Percentiles rank a stretch among this genome's conserved stretches.
These are phyloP conservation scores for Tauraco hartlaubi DNA, from an alignment of 2,797 vertebrate species.

Conservation along the genomic window DNA sequence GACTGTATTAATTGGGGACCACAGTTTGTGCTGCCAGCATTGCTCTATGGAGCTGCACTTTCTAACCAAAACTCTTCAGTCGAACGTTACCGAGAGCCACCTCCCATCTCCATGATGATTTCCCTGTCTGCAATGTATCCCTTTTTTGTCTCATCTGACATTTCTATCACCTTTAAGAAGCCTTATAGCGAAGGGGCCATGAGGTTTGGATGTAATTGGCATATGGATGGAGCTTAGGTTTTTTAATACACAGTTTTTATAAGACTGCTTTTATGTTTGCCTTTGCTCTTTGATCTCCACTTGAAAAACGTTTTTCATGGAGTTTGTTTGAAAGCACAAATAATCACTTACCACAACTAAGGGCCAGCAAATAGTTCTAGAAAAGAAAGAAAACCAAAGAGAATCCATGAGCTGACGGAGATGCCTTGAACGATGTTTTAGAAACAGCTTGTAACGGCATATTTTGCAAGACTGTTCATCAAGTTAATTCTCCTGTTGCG, in stretches of 20 bases:
- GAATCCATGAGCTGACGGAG: constrained; percentile 51
- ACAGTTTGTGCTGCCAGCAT: not conserved
- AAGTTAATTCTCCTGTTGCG: constrained; percentile 53
- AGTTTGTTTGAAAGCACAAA: constrained; percentile 81
- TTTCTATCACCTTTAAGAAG: constrained; percentile 65
- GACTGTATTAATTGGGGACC: not conserved
- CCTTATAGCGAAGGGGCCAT: constrained; percentile 21
- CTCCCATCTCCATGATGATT: constrained; percentile 38
- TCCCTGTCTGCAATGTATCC: not conserved
- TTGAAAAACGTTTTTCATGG: constrained; percentile 70
- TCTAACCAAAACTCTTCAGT: not conserved
- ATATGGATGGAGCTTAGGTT: constrained; percentile 72
- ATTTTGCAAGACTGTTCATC: constrained; percentile 54
- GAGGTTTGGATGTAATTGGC: constrained; percentile 71
- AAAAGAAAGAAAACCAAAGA: constrained; percentile 69
- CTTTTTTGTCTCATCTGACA: constrained; percentile 54
- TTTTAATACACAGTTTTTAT: constrained; percentile 77
- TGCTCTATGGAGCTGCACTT: not conserved
- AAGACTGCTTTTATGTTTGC: constrained; percentile 78
- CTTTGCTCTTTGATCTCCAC: constrained; percentile 79
- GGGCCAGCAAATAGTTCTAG: constrained; percentile 64
- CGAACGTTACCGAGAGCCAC: constrained; percentile 8
- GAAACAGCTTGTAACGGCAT: constrained; percentile 44
- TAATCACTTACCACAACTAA: constrained; percentile 80
- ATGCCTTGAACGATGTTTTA: constrained; percentile 62